A percentile compares a stretch with the other conserved stretches of the same genome.
Evolutionary conservation across 2,888 invertebrate genomes (phyloP).

Genomic region (Aleiodes testaceus): DNA sequence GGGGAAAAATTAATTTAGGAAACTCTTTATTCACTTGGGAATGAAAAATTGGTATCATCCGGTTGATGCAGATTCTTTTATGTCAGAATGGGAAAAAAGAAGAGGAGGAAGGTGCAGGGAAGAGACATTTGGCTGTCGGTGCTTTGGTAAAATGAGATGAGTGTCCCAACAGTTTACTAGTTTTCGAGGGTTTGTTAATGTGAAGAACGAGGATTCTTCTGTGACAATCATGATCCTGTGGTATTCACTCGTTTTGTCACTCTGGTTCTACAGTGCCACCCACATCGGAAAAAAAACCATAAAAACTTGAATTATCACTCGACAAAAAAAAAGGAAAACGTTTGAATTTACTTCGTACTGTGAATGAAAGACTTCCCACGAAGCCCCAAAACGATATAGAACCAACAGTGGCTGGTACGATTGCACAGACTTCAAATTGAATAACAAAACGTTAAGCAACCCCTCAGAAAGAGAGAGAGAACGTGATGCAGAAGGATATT

Average conservation of each 20-base stretch:
- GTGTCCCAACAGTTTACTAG: conserved; percentile 51
- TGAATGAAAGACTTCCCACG: conserved; percentile 8
- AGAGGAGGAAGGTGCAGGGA: conserved; percentile 8
- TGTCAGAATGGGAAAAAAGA: neutral
- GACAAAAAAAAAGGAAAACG: neutral
- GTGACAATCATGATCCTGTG: conserved; percentile 41
- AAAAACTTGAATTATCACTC: no score
- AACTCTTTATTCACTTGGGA: neutral
- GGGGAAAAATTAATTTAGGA: conserved; percentile 3
- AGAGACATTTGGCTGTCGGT: conserved; percentile 52
- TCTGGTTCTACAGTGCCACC: conserved; percentile 45
- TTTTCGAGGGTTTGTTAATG: conserved; percentile 59
- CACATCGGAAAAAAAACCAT: conserved; percentile 35
- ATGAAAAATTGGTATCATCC: conserved; percentile 18
- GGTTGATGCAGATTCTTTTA: conserved; percentile 29
- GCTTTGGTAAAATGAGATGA: conserved; percentile 68
- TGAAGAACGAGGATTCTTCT: conserved; percentile 48
- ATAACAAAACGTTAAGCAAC: conserved; percentile 31
- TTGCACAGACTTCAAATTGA: conserved; percentile 48
- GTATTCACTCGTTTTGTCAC: conserved; percentile 35
- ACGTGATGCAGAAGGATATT: neutral
- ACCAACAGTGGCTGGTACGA: conserved; percentile 58
- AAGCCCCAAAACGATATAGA: neutral
- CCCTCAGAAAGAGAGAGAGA: neutral
- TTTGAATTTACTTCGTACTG: neutral